Evolutionary conservation across 2,888 invertebrate genomes (phyloP).

Genomic region (Macrosiphum euphorbiae): DNA sequence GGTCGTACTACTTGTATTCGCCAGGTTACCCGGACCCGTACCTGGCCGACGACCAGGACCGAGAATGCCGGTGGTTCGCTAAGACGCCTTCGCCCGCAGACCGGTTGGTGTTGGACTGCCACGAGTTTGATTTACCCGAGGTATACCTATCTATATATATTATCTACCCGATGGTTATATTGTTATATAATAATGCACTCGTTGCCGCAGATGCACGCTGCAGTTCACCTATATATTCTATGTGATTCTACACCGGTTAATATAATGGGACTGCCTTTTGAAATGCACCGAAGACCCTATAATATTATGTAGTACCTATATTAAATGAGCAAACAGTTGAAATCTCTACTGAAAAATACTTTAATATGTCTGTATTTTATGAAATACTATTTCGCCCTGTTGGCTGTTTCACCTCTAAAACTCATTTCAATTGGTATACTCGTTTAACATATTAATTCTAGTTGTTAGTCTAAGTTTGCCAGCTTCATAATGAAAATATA

Average conservation of each 20-base stretch:
- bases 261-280: background rate
- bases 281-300: background rate
- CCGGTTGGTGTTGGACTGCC: constrained; percentile 71
- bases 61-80: constrained; percentile 73
- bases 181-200: background rate
- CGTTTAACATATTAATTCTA: background rate
- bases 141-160: constrained; percentile 69
- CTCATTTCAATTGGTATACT: background rate
- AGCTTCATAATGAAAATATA: background rate
- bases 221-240: background rate
- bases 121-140: constrained; percentile 71
- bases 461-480: too few relatives aligned
- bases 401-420: too few relatives aligned
- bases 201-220: background rate
- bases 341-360: background rate
- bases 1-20: constrained; percentile 72
- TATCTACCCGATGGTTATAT: background rate
- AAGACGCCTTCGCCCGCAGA: constrained; percentile 70
- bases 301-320: too few relatives aligned
- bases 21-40: constrained; percentile 71
- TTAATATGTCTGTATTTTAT: background rate
- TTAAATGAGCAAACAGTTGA: background rate
- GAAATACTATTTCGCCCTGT: background rate
- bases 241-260: background rate
- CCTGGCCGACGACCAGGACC: constrained; percentile 68